Conservation (phyloP, 2,797 vertebrate genomes). For the Ceryle rudis region DNA sequence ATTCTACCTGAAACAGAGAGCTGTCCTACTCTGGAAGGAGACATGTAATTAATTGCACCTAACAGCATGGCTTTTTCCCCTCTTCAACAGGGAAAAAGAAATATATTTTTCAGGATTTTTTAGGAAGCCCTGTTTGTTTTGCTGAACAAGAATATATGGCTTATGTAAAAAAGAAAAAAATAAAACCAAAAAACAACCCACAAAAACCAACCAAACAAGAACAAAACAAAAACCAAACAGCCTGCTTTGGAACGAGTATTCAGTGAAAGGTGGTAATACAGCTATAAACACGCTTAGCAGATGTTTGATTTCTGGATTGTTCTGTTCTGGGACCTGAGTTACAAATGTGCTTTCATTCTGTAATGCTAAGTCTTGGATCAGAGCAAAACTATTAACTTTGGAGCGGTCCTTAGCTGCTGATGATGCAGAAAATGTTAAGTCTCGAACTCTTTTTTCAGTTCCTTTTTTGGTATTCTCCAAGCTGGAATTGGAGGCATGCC, state of each 20-base stretch:
- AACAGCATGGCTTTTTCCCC: neutral
- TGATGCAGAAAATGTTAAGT: slow-evolving; percentile 25
- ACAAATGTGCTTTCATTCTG: neutral
- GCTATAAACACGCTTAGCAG: neutral
- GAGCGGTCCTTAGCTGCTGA: slow-evolving; percentile 5
- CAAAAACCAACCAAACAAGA: neutral
- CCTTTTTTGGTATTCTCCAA: slow-evolving; percentile 68
- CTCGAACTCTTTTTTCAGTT: neutral
- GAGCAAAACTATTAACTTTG: neutral
- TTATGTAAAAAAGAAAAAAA: neutral
- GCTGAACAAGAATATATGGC: neutral
- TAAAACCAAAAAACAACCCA: too few relatives aligned
- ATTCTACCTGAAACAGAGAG: neutral
- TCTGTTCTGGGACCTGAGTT: neutral
- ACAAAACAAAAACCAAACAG: neutral
- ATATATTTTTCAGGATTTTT: neutral
- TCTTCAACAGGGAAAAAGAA: neutral
- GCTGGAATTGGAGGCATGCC: slow-evolving; percentile 36
- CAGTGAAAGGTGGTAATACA: neutral
- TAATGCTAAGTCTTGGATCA: neutral
- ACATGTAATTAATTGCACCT: neutral
- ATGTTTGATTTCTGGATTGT: neutral
- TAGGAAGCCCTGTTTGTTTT: neutral
- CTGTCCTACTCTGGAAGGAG: neutral
- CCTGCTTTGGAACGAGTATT: neutral